Evolutionary conservation across 2,797 vertebrate species (phyloP), one percentile per base, ranked within the genome.

Genomic region (Eleutherodactylus coqui): DNA sequence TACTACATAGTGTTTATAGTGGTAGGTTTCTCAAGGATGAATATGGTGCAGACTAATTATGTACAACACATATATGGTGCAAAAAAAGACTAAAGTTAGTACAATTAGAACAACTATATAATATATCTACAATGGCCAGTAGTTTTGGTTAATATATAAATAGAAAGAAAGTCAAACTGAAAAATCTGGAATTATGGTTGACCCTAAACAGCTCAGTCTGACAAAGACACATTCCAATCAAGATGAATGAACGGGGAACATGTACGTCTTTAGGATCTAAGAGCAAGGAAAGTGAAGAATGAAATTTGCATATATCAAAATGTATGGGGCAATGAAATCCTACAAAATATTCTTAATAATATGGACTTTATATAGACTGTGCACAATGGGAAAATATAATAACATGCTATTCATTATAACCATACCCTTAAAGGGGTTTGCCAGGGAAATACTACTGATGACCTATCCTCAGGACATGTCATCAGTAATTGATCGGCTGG

Each of bases 401-500:
- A 88, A 62, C 84, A 75, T 70, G 29, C 55, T 19, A 85, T 73
- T 19, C 69, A 83, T 88, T 91, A 91, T 88, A 47, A 87, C 80
- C 76, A 86, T 1, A 47, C 86, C 87, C 88, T 82, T 84, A 88
- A 89, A 79, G 89, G 67, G 55, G n/a, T n/a, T n/a, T n/a, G n/a
- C n/a, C n/a, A n/a, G n/a, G n/a, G n/a, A n/a, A n/a, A n/a, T n/a
- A n/a, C n/a, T n/a, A n/a, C n/a, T n/a, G n/a, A n/a, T n/a, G n/a
- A n/a, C n/a, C n/a, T n/a, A n/a, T n/a, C n/a, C n/a, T n/a, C n/a
- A n/a, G n/a, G n/a, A n/a, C n/a, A n/a, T n/a, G n/a, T n/a, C n/a
- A n/a, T n/a, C n/a, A n/a, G n/a, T n/a, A n/a, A n/a, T n/a, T n/a
- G n/a, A n/a, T n/a, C n/a, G n/a, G n/a, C n/a, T n/a, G n/a, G n/a